Evolutionary conservation across 2,113 vertebrate genomes (phyloP), one percentile per base, ranked within the genome.

Genomic region (Montifringilla adamsi): DNA sequence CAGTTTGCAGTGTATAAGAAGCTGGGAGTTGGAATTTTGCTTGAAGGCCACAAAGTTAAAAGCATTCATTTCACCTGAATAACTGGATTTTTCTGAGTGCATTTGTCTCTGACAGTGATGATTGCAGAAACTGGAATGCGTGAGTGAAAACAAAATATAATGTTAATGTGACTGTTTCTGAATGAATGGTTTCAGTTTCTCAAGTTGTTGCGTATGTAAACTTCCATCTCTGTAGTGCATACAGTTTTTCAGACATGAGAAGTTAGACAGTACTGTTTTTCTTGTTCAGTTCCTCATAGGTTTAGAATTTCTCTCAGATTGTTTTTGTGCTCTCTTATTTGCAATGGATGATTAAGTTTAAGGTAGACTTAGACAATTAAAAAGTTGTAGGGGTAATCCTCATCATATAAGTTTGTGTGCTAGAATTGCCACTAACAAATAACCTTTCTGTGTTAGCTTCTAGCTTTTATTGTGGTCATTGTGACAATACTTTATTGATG

Each of bases 371-470:
- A 52, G 69, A n/a, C 35, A 37, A 55, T 76, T 80, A 47, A 64
- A 66, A 74, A 49, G 20, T 63, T 79, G 22, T 62, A 63, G 19
- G 60, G 47, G 19, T 89, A 76, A 63, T 88, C 52, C 63, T 95
- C 9, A 22, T 74, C 86, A 47, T 83, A 17, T 91, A 87, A 53
- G 55, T 92, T n/a, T 37, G 67, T 93, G 68, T 92, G 20, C 77
- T 79, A 96, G 55, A 96, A 92, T 93, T 95, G 91, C 87, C 87
- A 98, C 96, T 98, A 98, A 98, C 96, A 95, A 96, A 73, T 93
- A 95, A 97, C 73, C 52, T 90, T 74, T 93, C 9, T 93, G 72
- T 91, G 59, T 96, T 96, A 94, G 76, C 90, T 96, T 97, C 28
- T 72, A 94, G 79, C 84, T 97, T 84, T 70, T 96, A 27, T 92